Base-by-base conservation (phyloP, 2,113 vertebrate species). In the Eurypyga helias region DNA sequence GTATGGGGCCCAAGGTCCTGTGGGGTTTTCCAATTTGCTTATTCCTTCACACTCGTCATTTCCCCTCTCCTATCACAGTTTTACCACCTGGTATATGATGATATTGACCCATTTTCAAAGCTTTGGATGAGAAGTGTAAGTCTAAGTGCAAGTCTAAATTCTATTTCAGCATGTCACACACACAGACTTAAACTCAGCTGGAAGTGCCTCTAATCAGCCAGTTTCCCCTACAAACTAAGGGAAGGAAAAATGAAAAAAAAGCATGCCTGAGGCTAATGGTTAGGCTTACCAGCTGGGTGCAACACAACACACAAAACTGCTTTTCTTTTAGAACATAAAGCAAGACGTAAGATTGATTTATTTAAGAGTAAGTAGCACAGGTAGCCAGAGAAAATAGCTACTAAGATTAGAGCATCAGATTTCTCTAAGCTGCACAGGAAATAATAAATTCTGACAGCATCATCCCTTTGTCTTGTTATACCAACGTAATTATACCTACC, bases 111-210 rank as follows among this genome's bases (percentile, higher is more conserved):
- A 64, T 64, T 92, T 87, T 75, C 86, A 96, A 94, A 83, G 72
- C 72, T 87, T n/a, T 64, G 69, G 25, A 60, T 78, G 29, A 75
- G 51, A 92, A 94, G 9, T 1, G 5, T n/a, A n/a, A n/a, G n/a
- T n/a, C 60, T 83, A n/a, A n/a, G 29, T 71, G 55, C 38, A 82
- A 93, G 52, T 84, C 48, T 82, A 58, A 92, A 91, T 82, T 46
- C 5, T 46, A 89, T 84, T 89, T 75, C 89, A 84, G 77, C 77
- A 69, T 52, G 61, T 64, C 66, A 69, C 0, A 5, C 64, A 87
- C 84, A 89, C 3, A 72, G 57, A 62, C 73, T 96, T 87, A 79
- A 87, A 84, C 93, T 85, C 94, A 96, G 96, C 94, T 96, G 94
- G 93, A 96, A 87, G 58, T 57, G 58, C 54, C 61, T 93, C 81